Conservation (phyloP, 2,888 invertebrate genomes). For the Drosophila sordidapex region DNA sequence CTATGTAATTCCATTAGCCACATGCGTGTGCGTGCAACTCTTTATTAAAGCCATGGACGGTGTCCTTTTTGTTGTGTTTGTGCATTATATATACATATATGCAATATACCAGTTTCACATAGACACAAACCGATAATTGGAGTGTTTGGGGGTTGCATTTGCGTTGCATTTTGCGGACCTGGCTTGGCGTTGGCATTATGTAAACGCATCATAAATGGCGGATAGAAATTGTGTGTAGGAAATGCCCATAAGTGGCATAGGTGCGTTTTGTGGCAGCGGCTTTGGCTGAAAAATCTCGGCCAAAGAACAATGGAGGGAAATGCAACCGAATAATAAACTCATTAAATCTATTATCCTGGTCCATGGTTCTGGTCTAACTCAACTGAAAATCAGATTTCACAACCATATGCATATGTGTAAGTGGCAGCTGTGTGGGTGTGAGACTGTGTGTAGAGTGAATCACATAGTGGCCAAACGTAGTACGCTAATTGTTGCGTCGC, state of each 20-base stretch:
- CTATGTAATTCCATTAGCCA: conserved; percentile 7
- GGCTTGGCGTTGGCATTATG: conserved; percentile 53
- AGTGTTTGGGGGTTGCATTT: not conserved
- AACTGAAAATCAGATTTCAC: conserved; percentile 73
- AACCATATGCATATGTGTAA: conserved; percentile 22
- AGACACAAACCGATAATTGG: conserved; percentile 1
- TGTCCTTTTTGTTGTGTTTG: conserved; percentile 22
- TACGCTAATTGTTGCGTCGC: conserved; percentile 51
- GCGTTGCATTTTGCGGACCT: conserved; percentile 24
- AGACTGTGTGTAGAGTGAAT: conserved; percentile 4
- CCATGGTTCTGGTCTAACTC: conserved; percentile 80
- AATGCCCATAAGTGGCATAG: conserved; percentile 14
- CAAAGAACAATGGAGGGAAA: conserved; percentile 46
- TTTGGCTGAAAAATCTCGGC: conserved; percentile 12
- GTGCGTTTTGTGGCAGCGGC: conserved; percentile 29
- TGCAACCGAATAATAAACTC: conserved; percentile 75
- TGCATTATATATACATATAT: conserved; percentile 32
- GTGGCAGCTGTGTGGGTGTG: conserved; percentile 8
- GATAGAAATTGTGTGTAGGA: conserved; percentile 9
- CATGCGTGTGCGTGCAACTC: not conserved
- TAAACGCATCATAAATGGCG: conserved; percentile 48
- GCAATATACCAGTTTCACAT: conserved; percentile 42
- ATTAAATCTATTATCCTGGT: conserved; percentile 82
- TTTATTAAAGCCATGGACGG: conserved; percentile 5
- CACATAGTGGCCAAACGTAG: not conserved